phyloP scores from a whole-genome alignment of 2,797 vertebrate genomes.

The Botia almorhae region DNA sequence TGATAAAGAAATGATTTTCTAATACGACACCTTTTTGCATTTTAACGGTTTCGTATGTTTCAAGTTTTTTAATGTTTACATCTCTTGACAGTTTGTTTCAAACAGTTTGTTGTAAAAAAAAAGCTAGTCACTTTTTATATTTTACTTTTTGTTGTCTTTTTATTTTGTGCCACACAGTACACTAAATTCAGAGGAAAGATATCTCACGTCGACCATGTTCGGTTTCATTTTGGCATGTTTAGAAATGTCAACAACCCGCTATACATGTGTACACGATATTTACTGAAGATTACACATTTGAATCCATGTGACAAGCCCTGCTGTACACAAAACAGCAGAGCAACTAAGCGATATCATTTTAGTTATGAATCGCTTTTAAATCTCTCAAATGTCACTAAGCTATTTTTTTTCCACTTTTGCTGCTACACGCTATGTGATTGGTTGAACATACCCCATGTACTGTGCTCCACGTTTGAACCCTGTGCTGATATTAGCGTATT shows the following conservation, averaged over 20 bases:
- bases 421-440: conserved; percentile 24
- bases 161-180: not conserved
- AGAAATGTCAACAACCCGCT: not conserved
- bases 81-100: conserved; percentile 10
- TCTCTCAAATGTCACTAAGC: too few relatives aligned
- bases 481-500: not conserved
- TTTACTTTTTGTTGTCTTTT: not conserved
- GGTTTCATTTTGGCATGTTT: not conserved
- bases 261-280: conserved; percentile 3
- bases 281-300: conserved; percentile 10
- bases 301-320: not conserved
- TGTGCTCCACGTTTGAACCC: not conserved
- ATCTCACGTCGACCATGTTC: not conserved
- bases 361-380: not conserved
- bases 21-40: not conserved
- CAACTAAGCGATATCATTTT: not conserved
- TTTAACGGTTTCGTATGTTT: conserved; percentile 27
- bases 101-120: not conserved
- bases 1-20: conserved; percentile 12
- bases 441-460: not conserved
- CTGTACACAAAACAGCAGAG: not conserved
- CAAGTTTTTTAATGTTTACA: conserved; percentile 32
- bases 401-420: not conserved
- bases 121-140: not conserved
- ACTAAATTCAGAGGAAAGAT: conserved; percentile 3